phyloP scores from a whole-genome alignment of 2,888 invertebrate species.

The Teleiodes luculella region DNA sequence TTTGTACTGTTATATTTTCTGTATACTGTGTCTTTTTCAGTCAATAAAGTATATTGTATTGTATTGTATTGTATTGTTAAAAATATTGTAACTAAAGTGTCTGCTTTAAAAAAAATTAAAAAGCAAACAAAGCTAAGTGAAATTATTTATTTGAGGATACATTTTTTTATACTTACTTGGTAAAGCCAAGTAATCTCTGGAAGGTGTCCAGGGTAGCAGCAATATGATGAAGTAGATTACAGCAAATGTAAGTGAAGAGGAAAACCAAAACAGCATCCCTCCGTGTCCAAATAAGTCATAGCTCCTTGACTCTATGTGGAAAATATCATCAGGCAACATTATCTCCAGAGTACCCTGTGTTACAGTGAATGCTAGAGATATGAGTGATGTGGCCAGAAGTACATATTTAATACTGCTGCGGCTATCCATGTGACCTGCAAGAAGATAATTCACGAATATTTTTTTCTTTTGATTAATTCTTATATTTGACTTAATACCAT shows the following conservation, averaged over 20 bases:
- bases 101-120: no score
- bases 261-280: slow-evolving; percentile 90
- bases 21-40: no score
- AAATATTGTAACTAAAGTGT: no score
- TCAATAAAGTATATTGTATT: no score
- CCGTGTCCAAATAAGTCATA: slow-evolving; percentile 89
- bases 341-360: slow-evolving; percentile 87
- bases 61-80: no score
- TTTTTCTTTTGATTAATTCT: background rate
- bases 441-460: background rate
- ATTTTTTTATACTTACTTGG: slow-evolving; percentile 82
- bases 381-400: slow-evolving; percentile 83
- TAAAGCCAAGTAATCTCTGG: slow-evolving; percentile 84
- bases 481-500: no score
- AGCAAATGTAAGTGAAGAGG: slow-evolving; percentile 86
- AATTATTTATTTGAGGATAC: no score
- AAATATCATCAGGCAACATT: slow-evolving; percentile 83
- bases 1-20: no score
- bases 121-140: no score
- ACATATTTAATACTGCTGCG: slow-evolving; percentile 88
- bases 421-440: slow-evolving; percentile 87
- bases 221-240: slow-evolving; percentile 85
- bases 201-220: slow-evolving; percentile 85
- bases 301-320: slow-evolving; percentile 80
- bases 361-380: slow-evolving; percentile 85